Evolutionary conservation across 64 coral and sea anemone species (phyloP).

Genomic region (Pocillopora damicornis): DNA sequence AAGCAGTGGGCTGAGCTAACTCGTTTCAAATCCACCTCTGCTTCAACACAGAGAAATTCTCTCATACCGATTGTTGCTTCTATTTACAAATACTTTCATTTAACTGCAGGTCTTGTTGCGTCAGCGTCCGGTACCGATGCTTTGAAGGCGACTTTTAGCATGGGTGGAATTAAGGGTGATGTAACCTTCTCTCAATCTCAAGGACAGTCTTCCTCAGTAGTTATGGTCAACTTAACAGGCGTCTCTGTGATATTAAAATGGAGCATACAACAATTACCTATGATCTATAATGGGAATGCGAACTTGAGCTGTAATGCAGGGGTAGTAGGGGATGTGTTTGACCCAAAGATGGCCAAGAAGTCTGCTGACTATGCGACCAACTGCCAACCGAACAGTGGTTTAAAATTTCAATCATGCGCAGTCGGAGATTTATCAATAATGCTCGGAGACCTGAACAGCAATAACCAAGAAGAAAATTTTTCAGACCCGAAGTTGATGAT

Average conservation of each 20-base stretch:
- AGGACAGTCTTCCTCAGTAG: slow-evolving; percentile 9
- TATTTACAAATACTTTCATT: not conserved
- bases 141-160: slow-evolving; percentile 52
- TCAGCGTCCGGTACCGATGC: not conserved
- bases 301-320: slow-evolving; percentile 1
- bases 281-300: slow-evolving; percentile 82
- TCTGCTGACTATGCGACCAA: not conserved
- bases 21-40: too few relatives aligned
- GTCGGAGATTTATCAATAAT: slow-evolving; percentile 62
- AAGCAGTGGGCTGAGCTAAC: too few relatives aligned
- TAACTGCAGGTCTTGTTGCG: slow-evolving; percentile 7
- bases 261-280: slow-evolving; percentile 61
- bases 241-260: slow-evolving; percentile 47
- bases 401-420: slow-evolving; percentile 50
- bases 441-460: slow-evolving; percentile 32
- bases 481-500: slow-evolving; percentile 20
- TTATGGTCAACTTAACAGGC: slow-evolving; percentile 58
- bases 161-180: slow-evolving; percentile 68
- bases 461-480: not conserved
- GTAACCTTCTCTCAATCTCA: slow-evolving; percentile 58
- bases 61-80: not conserved
- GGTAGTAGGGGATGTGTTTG: slow-evolving; percentile 36
- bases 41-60: too few relatives aligned
- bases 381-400: not conserved
- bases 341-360: slow-evolving; percentile 34